Conservation (phyloP, 2,888 invertebrate genomes). For the Criorhina ranunculi region DNA sequence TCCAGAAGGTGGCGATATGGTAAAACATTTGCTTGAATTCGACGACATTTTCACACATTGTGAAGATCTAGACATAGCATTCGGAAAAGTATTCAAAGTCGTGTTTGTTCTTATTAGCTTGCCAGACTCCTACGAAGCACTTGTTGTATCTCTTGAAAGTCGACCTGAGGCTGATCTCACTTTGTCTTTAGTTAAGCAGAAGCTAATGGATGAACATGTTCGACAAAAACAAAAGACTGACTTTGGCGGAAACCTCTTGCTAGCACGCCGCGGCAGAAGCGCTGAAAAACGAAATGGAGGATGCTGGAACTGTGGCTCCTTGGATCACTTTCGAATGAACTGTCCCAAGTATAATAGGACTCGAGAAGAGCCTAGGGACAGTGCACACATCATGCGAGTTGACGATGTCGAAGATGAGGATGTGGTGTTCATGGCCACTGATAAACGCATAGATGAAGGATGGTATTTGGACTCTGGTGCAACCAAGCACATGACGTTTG, state of each 20-base stretch:
- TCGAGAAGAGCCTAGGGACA: not conserved
- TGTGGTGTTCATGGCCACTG: too few relatives aligned
- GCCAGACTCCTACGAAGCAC: not conserved
- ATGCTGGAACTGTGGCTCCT: not conserved
- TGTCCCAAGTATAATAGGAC: not conserved
- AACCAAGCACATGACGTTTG: too few relatives aligned
- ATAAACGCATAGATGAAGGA: too few relatives aligned
- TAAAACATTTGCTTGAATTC: slow-evolving; percentile 1
- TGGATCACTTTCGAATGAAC: not conserved
- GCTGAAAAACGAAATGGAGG: not conserved
- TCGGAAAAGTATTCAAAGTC: slow-evolving; percentile 4
- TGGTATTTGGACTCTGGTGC: too few relatives aligned
- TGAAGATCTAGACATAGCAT: slow-evolving; percentile 4
- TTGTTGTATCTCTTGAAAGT: not conserved
- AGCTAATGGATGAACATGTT: not conserved
- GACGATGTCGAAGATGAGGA: too few relatives aligned
- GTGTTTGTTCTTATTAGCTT: too few relatives aligned
- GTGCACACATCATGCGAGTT: too few relatives aligned
- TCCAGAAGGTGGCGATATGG: not conserved
- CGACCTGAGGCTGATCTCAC: not conserved
- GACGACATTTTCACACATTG: not conserved
- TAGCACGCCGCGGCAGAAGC: not conserved
- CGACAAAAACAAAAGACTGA: slow-evolving; percentile 1
- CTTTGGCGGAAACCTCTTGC: not conserved
- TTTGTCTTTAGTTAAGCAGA: not conserved